Conservation (phyloP, 37 sponge, comb jelly and placozoan genomes). For the Ephydatia muelleri region DNA sequence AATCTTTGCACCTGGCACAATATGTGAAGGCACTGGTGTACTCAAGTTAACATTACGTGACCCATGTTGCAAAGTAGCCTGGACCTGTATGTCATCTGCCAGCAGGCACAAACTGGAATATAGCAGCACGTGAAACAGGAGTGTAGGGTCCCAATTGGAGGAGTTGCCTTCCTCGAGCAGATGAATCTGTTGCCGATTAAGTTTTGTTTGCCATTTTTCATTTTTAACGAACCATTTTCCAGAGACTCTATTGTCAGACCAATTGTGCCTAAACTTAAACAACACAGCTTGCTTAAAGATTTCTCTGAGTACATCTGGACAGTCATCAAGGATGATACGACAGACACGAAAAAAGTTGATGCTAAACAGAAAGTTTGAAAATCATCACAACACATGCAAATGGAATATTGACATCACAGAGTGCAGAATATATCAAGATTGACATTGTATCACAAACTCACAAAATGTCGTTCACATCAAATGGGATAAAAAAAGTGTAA, state of each 20-base stretch:
- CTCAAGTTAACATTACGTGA: background rate
- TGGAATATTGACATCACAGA: too few relatives aligned
- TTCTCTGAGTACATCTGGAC: background rate
- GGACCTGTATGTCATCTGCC: background rate
- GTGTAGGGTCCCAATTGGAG: conserved; percentile 5
- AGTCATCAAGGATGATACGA: conserved; percentile 16
- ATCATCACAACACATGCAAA: too few relatives aligned
- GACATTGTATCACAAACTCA: too few relatives aligned
- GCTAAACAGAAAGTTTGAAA: background rate
- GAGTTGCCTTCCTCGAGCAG: conserved; percentile 6
- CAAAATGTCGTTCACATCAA: too few relatives aligned
- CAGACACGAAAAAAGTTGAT: conserved; percentile 18
- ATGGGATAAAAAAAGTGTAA: too few relatives aligned
- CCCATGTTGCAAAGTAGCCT: background rate
- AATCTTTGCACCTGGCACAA: background rate
- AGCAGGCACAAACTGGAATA: conserved; percentile 12
- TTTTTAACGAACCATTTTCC: background rate
- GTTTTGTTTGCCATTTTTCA: conserved; percentile 1
- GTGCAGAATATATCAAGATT: too few relatives aligned
- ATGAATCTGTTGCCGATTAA: background rate
- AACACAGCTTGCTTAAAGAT: background rate
- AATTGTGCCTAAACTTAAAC: background rate
- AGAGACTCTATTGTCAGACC: conserved; percentile 6
- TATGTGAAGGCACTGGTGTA: too few relatives aligned
- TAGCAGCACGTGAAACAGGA: conserved; percentile 9